Percentiles rank a stretch among this genome's conserved stretches.
Conservation (phyloP, 2,888 invertebrate genomes). For the Abscondita cerata region DNA sequence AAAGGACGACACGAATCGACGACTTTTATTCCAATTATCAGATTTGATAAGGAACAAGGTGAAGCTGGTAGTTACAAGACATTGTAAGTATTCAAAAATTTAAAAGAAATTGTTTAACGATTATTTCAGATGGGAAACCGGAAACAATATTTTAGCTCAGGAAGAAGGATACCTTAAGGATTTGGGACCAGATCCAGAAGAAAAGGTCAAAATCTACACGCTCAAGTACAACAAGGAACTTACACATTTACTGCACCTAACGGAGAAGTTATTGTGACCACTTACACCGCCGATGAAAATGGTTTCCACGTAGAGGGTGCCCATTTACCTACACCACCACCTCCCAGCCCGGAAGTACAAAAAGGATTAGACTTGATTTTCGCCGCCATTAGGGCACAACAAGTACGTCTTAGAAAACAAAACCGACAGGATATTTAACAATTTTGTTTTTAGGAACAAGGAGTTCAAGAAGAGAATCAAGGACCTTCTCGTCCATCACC, state of each 20-base stretch:
- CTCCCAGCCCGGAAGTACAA: conserved; percentile 84
- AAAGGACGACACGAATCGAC: conserved; percentile 65
- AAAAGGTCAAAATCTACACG: conserved; percentile 69
- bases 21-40: conserved; percentile 81
- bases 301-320: conserved; percentile 84
- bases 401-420: no score
- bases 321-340: conserved; percentile 85
- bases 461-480: conserved; percentile 38
- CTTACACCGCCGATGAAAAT: conserved; percentile 82
- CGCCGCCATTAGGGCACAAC: conserved; percentile 78
- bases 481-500: neutral
- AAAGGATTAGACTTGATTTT: conserved; percentile 86
- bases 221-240: conserved; percentile 79
- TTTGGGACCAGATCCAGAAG: conserved; percentile 58
- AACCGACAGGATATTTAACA: no score
- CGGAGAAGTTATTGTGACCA: conserved; percentile 75
- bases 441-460: conserved; percentile 18
- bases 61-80: conserved; percentile 85
- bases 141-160: conserved; percentile 80
- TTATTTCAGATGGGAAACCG: conserved; percentile 80
- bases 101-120: neutral
- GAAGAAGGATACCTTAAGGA: conserved; percentile 79
- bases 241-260: conserved; percentile 83
- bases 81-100: conserved; percentile 63
- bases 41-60: conserved; percentile 83